A percentile compares a stretch with the other conserved stretches of the same genome.
Conservation (phyloP, 2,113 vertebrate genomes). For the Poeciliopsis turrubarensis region DNA sequence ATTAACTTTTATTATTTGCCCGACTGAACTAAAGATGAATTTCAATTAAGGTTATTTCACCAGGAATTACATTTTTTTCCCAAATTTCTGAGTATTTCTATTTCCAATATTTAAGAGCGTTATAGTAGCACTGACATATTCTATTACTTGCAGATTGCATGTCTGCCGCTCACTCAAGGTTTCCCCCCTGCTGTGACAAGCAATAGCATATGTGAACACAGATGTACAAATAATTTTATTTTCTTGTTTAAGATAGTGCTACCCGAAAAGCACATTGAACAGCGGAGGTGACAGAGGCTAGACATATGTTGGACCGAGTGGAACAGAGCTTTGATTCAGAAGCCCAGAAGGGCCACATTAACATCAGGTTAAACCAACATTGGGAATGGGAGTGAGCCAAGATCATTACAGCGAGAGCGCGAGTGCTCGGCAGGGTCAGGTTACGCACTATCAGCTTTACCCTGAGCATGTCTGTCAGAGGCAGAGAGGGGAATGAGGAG, state of each 20-base stretch:
- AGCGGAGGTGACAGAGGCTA: slow-evolving; percentile 46
- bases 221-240: slow-evolving; percentile 35
- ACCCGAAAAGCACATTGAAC: slow-evolving; percentile 57
- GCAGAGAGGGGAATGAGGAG: slow-evolving; percentile 32
- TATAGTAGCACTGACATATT: background rate
- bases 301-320: slow-evolving; percentile 31
- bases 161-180: slow-evolving; percentile 2
- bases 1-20: no score
- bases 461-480: slow-evolving; percentile 64
- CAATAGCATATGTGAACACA: slow-evolving; percentile 28
- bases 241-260: slow-evolving; percentile 35
- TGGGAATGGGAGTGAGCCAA: slow-evolving; percentile 59
- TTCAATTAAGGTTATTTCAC: background rate
- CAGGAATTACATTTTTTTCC: background rate
- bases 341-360: slow-evolving; percentile 60
- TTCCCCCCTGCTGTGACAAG: slow-evolving; percentile 3
- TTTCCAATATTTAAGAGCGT: background rate
- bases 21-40: no score
- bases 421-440: slow-evolving; percentile 36
- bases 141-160: background rate
- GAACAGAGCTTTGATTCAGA: slow-evolving; percentile 70
- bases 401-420: slow-evolving; percentile 57
- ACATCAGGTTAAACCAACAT: slow-evolving; percentile 79
- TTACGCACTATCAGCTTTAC: slow-evolving; percentile 58
- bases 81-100: background rate